Conservation (phyloP, 2,888 invertebrate species). For the Sinhomidia bicolor region DNA sequence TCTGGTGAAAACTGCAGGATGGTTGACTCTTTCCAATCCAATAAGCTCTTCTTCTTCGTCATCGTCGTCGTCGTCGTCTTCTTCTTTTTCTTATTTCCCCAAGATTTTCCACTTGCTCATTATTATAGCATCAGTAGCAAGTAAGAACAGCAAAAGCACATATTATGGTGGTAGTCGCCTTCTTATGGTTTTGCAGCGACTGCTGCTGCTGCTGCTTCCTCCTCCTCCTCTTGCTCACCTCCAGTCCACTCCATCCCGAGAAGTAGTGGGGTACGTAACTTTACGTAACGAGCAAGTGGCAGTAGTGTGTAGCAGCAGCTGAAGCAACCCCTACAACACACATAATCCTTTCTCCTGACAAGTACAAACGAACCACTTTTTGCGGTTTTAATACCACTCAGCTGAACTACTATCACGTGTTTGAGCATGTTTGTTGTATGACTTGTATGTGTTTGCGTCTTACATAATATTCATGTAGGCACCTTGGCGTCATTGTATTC, state of each 20-base stretch:
- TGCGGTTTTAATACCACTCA: constrained; percentile 46
- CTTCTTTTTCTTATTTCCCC: background rate
- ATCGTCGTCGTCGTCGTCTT: background rate
- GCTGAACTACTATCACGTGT: constrained; percentile 7
- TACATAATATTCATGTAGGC: background rate
- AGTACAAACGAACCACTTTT: constrained; percentile 51
- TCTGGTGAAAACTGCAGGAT: constrained; percentile 9
- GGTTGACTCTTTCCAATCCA: constrained; percentile 31
- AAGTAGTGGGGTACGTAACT: background rate
- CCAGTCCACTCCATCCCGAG: background rate
- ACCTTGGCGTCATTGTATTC: background rate
- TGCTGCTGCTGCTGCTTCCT: background rate
- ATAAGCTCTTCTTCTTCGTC: constrained; percentile 33
- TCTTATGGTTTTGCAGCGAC: background rate
- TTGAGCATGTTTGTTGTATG: background rate
- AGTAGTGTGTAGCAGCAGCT: background rate
- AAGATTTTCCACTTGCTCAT: background rate
- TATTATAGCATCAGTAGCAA: background rate
- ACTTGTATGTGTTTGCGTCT: no score
- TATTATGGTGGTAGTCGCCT: background rate
- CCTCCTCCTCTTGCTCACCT: background rate
- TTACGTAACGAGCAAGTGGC: background rate
- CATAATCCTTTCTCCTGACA: constrained; percentile 55
- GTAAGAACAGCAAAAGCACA: background rate
- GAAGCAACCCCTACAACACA: background rate